Evolutionary conservation across 2,888 invertebrate genomes (phyloP).

Genomic region (Allacma fusca): DNA sequence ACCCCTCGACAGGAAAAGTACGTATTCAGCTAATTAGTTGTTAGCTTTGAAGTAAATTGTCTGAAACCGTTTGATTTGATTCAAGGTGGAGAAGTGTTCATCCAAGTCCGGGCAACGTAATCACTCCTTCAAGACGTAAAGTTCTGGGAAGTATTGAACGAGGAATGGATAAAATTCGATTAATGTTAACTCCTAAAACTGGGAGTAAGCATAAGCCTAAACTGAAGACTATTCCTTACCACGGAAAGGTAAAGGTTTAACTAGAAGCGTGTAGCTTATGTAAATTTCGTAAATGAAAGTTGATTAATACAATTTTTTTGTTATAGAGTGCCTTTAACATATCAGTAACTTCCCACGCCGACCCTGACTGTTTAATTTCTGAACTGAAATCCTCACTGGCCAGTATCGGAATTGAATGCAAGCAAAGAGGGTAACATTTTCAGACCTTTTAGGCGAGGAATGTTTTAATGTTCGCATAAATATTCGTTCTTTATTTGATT

Average conservation of each 20-base stretch:
- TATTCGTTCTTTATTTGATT: neutral
- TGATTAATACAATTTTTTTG: neutral
- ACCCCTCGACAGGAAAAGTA: conserved; percentile 61
- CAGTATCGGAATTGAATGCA: conserved; percentile 57
- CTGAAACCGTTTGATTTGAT: no score
- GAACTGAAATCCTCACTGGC: conserved; percentile 57
- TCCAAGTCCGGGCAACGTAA: conserved; percentile 22
- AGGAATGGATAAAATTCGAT: conserved; percentile 73
- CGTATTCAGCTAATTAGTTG: conserved; percentile 4
- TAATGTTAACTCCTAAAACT: conserved; percentile 74
- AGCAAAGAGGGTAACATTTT: conserved; percentile 57
- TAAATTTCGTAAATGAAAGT: no score
- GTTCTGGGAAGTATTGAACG: conserved; percentile 76
- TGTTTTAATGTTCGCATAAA: conserved; percentile 3
- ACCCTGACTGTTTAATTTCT: conserved; percentile 57
- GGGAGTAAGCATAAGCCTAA: conserved; percentile 55
- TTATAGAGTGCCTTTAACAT: conserved; percentile 45
- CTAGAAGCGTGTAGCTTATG: neutral
- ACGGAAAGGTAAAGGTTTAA: conserved; percentile 40
- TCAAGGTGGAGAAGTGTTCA: conserved; percentile 43
- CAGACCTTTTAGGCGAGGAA: neutral
- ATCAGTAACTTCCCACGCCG: conserved; percentile 55
- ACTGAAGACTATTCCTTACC: conserved; percentile 51
- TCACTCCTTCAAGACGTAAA: conserved; percentile 68
- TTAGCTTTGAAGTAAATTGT: no score